These are phyloP conservation scores for Progne subis DNA, from an alignment of 2,113 vertebrate species.

Conservation along the genomic window DNA sequence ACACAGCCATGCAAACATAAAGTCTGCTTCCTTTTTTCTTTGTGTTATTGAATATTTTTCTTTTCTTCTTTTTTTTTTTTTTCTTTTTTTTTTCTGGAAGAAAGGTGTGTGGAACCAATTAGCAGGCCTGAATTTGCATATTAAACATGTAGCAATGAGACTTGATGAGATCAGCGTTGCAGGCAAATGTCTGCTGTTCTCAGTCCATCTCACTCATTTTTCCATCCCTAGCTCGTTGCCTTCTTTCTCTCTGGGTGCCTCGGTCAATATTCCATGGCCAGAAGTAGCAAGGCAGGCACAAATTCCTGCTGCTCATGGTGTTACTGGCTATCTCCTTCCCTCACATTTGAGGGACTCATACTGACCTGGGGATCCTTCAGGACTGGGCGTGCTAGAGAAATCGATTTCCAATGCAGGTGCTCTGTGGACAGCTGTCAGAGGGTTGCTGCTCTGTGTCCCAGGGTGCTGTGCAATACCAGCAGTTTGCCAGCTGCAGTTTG, in stretches of 20 bases:
- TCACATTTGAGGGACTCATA: neutral
- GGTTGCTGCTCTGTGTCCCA: neutral
- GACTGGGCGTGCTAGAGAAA: neutral
- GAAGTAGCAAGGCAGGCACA: neutral
- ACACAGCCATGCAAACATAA: neutral
- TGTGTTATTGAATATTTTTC: neutral
- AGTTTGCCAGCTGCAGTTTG: neutral
- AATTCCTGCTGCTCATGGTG: neutral
- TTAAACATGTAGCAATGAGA: neutral
- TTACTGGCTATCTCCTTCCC: neutral
- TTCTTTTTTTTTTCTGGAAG: neutral
- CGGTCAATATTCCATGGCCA: neutral
- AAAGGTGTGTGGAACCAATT: constrained; percentile 51
- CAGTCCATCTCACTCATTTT: neutral
- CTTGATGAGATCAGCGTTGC: neutral
- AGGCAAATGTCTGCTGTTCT: constrained; percentile 8
- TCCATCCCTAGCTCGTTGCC: neutral
- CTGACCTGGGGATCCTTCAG: neutral
- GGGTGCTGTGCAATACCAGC: neutral
- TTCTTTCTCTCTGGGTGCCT: neutral
- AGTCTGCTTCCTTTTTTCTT: neutral
- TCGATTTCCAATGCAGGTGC: neutral
- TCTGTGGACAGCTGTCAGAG: neutral
- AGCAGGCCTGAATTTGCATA: constrained; percentile 39
- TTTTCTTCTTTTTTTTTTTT: neutral